phyloP scores from a whole-genome alignment of 2,797 vertebrate species.

The Eulemur mongoz region DNA sequence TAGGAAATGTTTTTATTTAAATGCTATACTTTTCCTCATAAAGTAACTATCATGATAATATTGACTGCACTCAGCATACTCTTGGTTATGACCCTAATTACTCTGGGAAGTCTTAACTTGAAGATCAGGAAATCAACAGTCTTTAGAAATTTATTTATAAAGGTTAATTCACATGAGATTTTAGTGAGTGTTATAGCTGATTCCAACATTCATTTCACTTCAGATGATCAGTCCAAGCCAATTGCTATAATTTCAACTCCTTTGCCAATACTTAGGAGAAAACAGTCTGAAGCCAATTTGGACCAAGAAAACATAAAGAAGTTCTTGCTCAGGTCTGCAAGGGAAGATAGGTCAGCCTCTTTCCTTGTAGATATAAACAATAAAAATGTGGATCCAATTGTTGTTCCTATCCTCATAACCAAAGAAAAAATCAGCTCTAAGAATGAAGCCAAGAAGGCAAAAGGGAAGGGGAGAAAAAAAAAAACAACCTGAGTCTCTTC shows the following conservation, averaged over 20 bases:
- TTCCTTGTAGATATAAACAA: not conserved
- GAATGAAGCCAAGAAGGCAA: not conserved
- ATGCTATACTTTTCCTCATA: constrained; percentile 53
- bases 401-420: not conserved
- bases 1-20: constrained; percentile 2
- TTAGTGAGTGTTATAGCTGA: not conserved
- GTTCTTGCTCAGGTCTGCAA: not conserved
- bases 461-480: not conserved
- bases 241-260: not conserved
- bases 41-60: constrained; percentile 57
- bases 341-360: not conserved
- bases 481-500: not conserved
- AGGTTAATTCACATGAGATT: constrained; percentile 15
- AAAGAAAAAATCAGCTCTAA: not conserved
- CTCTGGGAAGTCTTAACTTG: constrained; percentile 39
- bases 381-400: not conserved
- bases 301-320: not conserved
- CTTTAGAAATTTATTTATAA: constrained; percentile 52
- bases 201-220: not conserved
- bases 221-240: not conserved
- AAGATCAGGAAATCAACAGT: constrained; percentile 58
- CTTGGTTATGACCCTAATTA: constrained; percentile 62
- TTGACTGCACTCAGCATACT: constrained; percentile 51
- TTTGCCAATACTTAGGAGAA: not conserved
- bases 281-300: not conserved